Evolutionary conservation across 2,113 vertebrate genomes (phyloP), one percentile per base, ranked within the genome.

Genomic region (Tragelaphus imberbis): DNA sequence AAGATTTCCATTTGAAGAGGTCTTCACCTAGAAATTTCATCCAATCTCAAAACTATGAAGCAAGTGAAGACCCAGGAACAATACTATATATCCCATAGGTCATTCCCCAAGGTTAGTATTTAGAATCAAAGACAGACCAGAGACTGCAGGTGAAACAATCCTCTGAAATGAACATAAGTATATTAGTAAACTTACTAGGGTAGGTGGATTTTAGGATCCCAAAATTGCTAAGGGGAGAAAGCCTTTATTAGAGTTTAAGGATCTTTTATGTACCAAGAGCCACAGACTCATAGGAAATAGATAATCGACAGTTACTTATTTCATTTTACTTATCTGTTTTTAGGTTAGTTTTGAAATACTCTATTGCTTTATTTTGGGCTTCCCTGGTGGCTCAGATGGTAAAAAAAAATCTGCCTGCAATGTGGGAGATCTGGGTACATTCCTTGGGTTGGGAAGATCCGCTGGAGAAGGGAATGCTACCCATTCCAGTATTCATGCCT

Each of bases 261-360:
- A 91, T 82, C 6, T 65, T 79, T 94, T 89, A 36, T 59, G 68
- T 88, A 85, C 28, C 82, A 87, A 87, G 33, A 59, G 21, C 28
- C n/a, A 88, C 12, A 82, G 30, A 90, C 36, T 82, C 88, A 86
- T 40, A 90, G 55, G 28, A 94, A 97, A 47, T 28, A 58, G 6
- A 30, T 47, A 80, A 51, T 75, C 23, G 55, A 85, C 7, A 77
- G 33, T 27, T 56, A 92, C 58, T 65, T 40, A 53, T 55, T 40
- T 89, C 58, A 93, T 87, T 97, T 93, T 94, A 11, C 81, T 49
- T 65, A 92, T 51, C 55, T 90, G 36, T 36, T 95, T 89, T 94
- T 87, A 94, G 27, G 86, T 86, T 51, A 10, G 33, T 65, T 75
- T 92, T 92, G 51, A 95, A 94, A 89, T 59, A 79, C 30, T 79